phyloP scores from a whole-genome alignment of 2,113 vertebrate genomes.

The Cheirogaleus medius region DNA sequence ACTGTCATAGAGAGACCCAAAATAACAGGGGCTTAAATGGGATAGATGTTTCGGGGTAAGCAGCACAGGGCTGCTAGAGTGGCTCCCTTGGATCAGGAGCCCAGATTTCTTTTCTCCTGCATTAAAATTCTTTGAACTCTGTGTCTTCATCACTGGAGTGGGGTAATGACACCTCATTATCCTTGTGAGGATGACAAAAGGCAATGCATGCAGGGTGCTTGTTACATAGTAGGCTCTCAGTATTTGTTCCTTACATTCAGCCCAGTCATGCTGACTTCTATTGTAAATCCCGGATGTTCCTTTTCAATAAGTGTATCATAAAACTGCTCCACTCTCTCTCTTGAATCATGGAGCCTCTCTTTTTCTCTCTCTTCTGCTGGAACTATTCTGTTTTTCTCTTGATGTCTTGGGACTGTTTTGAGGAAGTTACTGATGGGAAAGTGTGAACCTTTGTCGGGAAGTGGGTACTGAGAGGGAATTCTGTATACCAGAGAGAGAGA shows the following conservation, averaged over 20 bases:
- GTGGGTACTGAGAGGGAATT: not conserved
- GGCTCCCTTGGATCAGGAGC: not conserved
- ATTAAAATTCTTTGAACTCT: not conserved
- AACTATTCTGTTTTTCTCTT: not conserved
- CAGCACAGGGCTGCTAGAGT: not conserved
- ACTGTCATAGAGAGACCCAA: not conserved
- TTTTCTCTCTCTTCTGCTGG: not conserved
- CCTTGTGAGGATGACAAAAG: not conserved
- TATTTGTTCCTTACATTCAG: not conserved
- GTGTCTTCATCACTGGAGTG: not conserved
- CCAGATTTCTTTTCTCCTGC: not conserved
- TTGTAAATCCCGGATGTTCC: too few species aligned
- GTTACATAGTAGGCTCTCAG: not conserved
- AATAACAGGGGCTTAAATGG: not conserved
- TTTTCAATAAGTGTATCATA: not conserved
- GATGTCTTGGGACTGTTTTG: not conserved
- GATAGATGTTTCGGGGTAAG: not conserved
- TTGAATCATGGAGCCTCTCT: not conserved
- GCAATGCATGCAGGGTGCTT: not conserved
- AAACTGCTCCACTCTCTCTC: not conserved
- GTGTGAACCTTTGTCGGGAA: not conserved
- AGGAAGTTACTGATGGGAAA: not conserved
- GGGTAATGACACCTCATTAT: not conserved
- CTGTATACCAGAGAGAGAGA: not conserved
- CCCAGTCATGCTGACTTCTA: not conserved